Conservation (phyloP, 2,888 invertebrate genomes). For the Calephelis perditalis region DNA sequence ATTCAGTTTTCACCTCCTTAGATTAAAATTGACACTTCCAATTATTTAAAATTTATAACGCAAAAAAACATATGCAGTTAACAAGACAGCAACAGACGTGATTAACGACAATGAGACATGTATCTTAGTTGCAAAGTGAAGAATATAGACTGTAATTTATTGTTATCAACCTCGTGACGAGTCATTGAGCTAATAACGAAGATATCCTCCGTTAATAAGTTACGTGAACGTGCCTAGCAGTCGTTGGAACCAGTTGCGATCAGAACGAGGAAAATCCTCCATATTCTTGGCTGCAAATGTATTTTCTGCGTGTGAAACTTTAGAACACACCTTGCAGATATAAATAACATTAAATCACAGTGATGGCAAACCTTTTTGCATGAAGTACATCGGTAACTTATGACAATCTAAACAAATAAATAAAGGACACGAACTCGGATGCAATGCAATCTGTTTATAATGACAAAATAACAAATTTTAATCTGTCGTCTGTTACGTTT, state of each 20-base stretch:
- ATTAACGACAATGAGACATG: conserved; percentile 24
- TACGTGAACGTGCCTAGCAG: conserved; percentile 33
- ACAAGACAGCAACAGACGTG: conserved; percentile 23
- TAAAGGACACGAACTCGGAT: too few relatives aligned
- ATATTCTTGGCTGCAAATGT: conserved; percentile 52
- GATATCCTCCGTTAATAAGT: conserved; percentile 20
- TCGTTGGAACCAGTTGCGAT: conserved; percentile 35
- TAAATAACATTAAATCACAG: conserved; percentile 1
- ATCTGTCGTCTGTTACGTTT: too few relatives aligned
- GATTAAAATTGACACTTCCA: conserved; percentile 25
- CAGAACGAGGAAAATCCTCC: conserved; percentile 58
- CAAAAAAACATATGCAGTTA: background rate
- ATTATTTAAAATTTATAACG: conserved; percentile 29
- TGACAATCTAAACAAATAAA: too few relatives aligned
- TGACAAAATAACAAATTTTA: too few relatives aligned
- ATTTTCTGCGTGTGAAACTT: conserved; percentile 33
- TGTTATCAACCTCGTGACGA: conserved; percentile 19
- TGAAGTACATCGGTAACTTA: background rate
- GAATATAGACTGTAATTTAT: conserved; percentile 19
- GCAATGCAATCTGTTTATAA: too few relatives aligned
- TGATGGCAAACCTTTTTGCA: background rate
- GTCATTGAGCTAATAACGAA: conserved; percentile 22
- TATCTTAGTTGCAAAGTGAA: conserved; percentile 26
- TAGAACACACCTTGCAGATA: conserved; percentile 1
- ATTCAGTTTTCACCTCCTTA: too few relatives aligned